These are phyloP conservation scores for Xylota segnis DNA, from an alignment of 2,888 invertebrate species.

Conservation along the genomic window DNA sequence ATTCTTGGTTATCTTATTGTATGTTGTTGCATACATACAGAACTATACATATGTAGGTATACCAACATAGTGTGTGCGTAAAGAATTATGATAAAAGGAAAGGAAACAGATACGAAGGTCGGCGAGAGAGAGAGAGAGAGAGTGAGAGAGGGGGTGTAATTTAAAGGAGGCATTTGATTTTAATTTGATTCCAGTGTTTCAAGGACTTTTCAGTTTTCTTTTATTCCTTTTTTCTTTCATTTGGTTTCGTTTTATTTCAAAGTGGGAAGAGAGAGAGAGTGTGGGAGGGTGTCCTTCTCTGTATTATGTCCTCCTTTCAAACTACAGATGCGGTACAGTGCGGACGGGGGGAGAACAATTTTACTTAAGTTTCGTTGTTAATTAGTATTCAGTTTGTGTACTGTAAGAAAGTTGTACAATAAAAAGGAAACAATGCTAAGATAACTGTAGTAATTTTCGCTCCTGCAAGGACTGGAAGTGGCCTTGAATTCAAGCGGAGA, in stretches of 20 bases:
- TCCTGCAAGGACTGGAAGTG: neutral
- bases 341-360: neutral
- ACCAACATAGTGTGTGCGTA: neutral
- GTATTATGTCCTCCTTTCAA: conserved; percentile 14
- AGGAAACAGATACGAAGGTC: neutral
- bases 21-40: neutral
- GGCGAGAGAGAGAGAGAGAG: no score
- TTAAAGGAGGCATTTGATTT: conserved; percentile 48
- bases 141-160: conserved; percentile 18
- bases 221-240: neutral
- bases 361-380: conserved; percentile 56
- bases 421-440: conserved; percentile 23
- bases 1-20: neutral
- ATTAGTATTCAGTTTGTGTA: conserved; percentile 67
- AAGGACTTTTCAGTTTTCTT: conserved; percentile 42
- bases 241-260: neutral
- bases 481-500: neutral
- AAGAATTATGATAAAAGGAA: conserved; percentile 16
- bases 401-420: conserved; percentile 12
- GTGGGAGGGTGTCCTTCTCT: neutral
- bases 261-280: neutral
- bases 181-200: conserved; percentile 64
- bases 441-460: conserved; percentile 10
- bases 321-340: neutral
- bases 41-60: neutral